Percentiles rank a stretch among this genome's conserved stretches.
phyloP scores from a whole-genome alignment of 2,113 vertebrate genomes.

The Chrysochloris asiatica region DNA sequence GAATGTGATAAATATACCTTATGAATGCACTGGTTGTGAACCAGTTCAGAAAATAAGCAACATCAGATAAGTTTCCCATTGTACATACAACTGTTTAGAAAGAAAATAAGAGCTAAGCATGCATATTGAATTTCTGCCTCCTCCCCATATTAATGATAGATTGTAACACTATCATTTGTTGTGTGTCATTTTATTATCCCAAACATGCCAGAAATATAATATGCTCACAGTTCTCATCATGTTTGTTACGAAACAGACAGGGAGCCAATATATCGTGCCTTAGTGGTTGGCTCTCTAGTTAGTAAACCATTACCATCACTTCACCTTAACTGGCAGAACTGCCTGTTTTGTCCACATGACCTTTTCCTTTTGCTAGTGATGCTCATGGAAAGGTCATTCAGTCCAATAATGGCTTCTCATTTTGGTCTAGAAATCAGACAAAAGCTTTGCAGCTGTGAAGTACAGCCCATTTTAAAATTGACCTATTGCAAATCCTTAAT shows the following conservation, averaged over 20 bases:
- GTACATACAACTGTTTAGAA: too few relatives aligned
- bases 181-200: constrained; percentile 16
- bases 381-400: constrained; percentile 56
- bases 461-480: constrained; percentile 77
- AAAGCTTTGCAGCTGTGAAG: constrained; percentile 78
- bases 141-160: neutral
- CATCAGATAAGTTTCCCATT: constrained; percentile 26
- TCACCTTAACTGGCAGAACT: constrained; percentile 54
- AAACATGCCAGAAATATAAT: neutral
- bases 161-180: constrained; percentile 15
- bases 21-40: constrained; percentile 26
- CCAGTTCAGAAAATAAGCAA: constrained; percentile 33
- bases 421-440: constrained; percentile 71
- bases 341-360: constrained; percentile 21
- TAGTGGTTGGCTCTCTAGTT: neutral
- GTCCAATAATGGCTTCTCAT: constrained; percentile 59
- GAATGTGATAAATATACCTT: constrained; percentile 19
- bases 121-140: constrained; percentile 3
- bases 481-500: constrained; percentile 79
- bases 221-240: constrained; percentile 42
- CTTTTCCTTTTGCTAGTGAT: constrained; percentile 55
- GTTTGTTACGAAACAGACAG: neutral
- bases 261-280: neutral
- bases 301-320: constrained; percentile 16
- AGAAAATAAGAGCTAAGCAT: neutral